These are phyloP conservation scores for Crenichthys baileyi DNA, from an alignment of 2,797 vertebrate species.

Conservation along the genomic window DNA sequence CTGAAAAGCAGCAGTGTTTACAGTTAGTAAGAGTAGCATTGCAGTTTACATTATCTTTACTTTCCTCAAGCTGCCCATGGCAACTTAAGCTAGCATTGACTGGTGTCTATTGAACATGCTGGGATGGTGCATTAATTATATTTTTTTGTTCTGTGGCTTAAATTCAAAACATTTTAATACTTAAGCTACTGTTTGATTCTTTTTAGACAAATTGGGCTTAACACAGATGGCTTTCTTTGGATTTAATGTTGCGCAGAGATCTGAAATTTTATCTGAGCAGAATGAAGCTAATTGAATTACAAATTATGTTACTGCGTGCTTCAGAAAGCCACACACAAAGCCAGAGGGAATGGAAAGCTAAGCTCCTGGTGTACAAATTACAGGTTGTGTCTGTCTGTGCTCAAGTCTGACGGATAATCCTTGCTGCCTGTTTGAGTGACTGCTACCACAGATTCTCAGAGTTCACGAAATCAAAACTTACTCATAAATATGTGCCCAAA, in stretches of 20 bases:
- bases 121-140: constrained; percentile 58
- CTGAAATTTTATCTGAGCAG: constrained; percentile 38
- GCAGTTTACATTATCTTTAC: constrained; percentile 36
- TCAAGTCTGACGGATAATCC: constrained; percentile 54
- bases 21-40: constrained; percentile 41
- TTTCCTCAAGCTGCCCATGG: constrained; percentile 30
- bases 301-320: constrained; percentile 65
- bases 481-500: constrained; percentile 15
- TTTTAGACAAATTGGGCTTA: constrained; percentile 23
- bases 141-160: constrained; percentile 48
- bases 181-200: constrained; percentile 30
- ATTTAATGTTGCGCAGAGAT: constrained; percentile 29
- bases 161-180: constrained; percentile 25
- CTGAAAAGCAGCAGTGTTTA: constrained; percentile 51
- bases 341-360: constrained; percentile 71
- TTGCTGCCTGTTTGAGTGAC: constrained; percentile 46
- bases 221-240: constrained; percentile 12
- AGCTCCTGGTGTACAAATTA: constrained; percentile 74
- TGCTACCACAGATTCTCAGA: constrained; percentile 22
- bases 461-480: constrained; percentile 45
- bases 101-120: constrained; percentile 45
- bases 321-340: constrained; percentile 68
- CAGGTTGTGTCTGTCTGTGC: constrained; percentile 73
- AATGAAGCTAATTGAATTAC: constrained; percentile 72
- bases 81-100: constrained; percentile 49